phyloP scores from a whole-genome alignment of 2,797 vertebrate genomes.

The Scleropages formosus region DNA sequence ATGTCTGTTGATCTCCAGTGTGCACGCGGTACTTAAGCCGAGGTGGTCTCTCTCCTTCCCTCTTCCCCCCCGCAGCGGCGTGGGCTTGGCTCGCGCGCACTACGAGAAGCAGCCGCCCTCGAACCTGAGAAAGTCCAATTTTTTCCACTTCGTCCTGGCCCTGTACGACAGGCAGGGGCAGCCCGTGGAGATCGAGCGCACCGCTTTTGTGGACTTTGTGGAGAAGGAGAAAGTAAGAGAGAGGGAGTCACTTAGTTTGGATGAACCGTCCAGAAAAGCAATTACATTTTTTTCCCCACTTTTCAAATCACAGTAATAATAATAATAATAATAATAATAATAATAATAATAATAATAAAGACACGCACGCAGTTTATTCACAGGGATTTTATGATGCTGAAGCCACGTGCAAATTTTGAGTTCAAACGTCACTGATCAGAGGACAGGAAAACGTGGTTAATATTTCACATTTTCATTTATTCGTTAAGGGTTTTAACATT shows the following conservation, averaged over 20 bases:
- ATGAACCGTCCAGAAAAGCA: not conserved
- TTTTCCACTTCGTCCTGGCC: slow-evolving; percentile 97
- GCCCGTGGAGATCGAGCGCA: slow-evolving; percentile 93
- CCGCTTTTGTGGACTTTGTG: slow-evolving; percentile 93
- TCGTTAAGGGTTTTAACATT: slow-evolving; percentile 1
- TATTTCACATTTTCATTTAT: not conserved
- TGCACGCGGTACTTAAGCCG: slow-evolving; percentile 60
- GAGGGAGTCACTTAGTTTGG: slow-evolving; percentile 41
- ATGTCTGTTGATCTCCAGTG: slow-evolving; percentile 45
- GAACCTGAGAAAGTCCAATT: slow-evolving; percentile 97
- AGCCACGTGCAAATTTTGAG: slow-evolving; percentile 60
- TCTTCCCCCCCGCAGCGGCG: slow-evolving; percentile 77
- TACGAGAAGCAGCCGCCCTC: slow-evolving; percentile 98
- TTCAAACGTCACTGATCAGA: slow-evolving; percentile 14
- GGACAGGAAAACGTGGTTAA: slow-evolving; percentile 11
- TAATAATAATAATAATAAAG: not conserved
- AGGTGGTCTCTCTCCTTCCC: slow-evolving; percentile 68
- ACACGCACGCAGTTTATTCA: slow-evolving; percentile 32
- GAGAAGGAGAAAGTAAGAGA: slow-evolving; percentile 95
- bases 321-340: slow-evolving; percentile 13
- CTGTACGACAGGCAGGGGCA: slow-evolving; percentile 96
- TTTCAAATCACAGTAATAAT: slow-evolving; percentile 28
- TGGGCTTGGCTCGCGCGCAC: slow-evolving; percentile 91
- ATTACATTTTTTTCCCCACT: slow-evolving; percentile 26
- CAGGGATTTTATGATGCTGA: slow-evolving; percentile 49